These are phyloP conservation scores for Plectropomus leopardus DNA, from an alignment of 2,113 vertebrate genomes.

Conservation along the genomic window DNA sequence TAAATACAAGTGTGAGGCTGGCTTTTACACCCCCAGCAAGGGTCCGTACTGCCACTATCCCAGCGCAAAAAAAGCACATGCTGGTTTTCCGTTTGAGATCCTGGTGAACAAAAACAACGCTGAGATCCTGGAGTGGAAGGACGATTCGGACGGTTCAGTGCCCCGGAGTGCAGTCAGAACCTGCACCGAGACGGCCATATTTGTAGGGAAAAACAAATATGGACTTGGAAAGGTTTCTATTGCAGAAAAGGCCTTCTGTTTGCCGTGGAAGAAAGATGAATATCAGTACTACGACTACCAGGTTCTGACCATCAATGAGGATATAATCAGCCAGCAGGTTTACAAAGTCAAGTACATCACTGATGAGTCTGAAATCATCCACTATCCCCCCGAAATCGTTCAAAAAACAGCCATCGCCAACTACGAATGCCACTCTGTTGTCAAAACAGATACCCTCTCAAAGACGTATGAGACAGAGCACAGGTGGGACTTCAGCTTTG, in stretches of 20 bases:
- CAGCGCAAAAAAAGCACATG: fast-evolving
- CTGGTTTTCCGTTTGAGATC: background rate
- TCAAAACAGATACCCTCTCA: background rate
- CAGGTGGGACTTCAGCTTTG: background rate
- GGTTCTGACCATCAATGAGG: conserved; percentile 12
- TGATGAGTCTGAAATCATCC: background rate
- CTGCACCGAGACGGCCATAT: background rate
- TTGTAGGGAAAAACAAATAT: conserved; percentile 10
- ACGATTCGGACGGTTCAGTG: background rate
- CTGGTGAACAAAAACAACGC: conserved; percentile 21
- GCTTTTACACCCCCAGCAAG: conserved; percentile 1
- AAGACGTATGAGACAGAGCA: background rate
- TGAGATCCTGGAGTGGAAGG: conserved; percentile 30
- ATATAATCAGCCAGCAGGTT: conserved; percentile 17
- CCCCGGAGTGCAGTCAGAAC: background rate
- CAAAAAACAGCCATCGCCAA: background rate
- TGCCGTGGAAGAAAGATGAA: background rate
- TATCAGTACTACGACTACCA: background rate
- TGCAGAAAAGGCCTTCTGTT: background rate
- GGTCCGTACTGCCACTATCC: conserved; percentile 17
- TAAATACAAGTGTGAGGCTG: background rate
- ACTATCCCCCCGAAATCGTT: background rate
- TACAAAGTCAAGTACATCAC: background rate
- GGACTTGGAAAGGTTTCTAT: conserved; percentile 28
- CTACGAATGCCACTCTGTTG: background rate